phyloP scores from a whole-genome alignment of 2,797 vertebrate genomes.

The Aulostomus chinensis region DNA sequence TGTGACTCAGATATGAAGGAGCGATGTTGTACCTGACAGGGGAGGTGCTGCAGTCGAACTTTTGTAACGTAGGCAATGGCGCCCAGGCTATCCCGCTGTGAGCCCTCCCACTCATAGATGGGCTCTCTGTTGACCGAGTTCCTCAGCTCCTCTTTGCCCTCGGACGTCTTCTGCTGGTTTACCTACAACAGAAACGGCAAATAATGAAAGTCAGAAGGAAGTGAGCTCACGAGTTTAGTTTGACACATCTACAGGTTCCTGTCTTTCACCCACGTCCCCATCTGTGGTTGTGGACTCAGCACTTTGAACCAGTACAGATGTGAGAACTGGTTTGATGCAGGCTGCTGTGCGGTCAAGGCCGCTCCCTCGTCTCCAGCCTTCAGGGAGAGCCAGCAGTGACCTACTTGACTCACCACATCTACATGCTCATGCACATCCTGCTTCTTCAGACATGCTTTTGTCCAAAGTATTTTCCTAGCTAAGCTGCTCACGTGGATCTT shows the following conservation, averaged over 20 bases:
- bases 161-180: conserved; percentile 42
- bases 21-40: conserved; percentile 84
- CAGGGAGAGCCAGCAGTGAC: conserved; percentile 62
- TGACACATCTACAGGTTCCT: too few relatives aligned
- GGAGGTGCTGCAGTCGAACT: conserved; percentile 92
- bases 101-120: conserved; percentile 87
- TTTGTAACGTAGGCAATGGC: conserved; percentile 87
- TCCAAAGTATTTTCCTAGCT: conserved; percentile 18
- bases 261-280: conserved; percentile 24
- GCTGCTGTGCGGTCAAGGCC: conserved; percentile 63
- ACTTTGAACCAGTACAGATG: conserved; percentile 39
- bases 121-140: conserved; percentile 87
- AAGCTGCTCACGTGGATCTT: too few relatives aligned
- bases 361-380: conserved; percentile 60
- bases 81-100: conserved; percentile 84
- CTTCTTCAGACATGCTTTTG: conserved; percentile 34
- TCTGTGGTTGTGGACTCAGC: conserved; percentile 54
- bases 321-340: conserved; percentile 46
- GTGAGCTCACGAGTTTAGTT: too few relatives aligned
- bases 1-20: conserved; percentile 13
- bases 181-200: conserved; percentile 39
- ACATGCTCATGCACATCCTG: conserved; percentile 53
- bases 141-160: conserved; percentile 82
- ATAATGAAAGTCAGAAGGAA: not conserved
- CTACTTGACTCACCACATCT: conserved; percentile 67